Conservation (phyloP, 2,113 vertebrate species). For the Ondatra zibethicus region DNA sequence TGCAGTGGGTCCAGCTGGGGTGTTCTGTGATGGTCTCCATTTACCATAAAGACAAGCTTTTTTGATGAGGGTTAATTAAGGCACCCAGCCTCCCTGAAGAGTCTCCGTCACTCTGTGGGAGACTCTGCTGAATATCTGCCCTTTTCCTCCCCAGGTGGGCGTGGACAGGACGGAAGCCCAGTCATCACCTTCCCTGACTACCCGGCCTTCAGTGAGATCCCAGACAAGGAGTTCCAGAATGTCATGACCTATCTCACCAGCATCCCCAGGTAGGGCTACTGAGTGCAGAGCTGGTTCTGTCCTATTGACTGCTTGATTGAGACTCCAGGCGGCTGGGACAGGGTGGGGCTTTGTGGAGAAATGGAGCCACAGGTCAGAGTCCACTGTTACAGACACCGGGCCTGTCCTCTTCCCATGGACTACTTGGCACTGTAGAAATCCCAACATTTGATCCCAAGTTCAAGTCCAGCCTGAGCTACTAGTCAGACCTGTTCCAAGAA, state of each 20-base stretch:
- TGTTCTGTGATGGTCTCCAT: not conserved
- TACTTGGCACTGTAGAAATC: not conserved
- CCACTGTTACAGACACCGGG: not conserved
- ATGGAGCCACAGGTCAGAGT: not conserved
- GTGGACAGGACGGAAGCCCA: slow-evolving; percentile 95
- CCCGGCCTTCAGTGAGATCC: slow-evolving; percentile 94
- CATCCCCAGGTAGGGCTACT: slow-evolving; percentile 91
- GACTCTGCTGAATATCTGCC: not conserved
- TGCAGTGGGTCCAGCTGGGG: not conserved
- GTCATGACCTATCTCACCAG: slow-evolving; percentile 97
- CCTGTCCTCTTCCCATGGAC: not conserved
- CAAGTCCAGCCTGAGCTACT: not conserved
- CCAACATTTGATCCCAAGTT: not conserved
- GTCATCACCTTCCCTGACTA: slow-evolving; percentile 98
- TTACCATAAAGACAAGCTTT: not conserved
- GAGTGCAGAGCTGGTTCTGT: not conserved
- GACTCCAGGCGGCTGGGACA: not conserved
- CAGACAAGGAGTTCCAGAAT: slow-evolving; percentile 95
- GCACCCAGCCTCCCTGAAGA: fast-evolving
- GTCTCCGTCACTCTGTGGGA: fast-evolving
- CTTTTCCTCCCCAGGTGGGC: slow-evolving; percentile 89
- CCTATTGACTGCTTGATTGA: not conserved
- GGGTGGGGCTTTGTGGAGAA: not conserved
- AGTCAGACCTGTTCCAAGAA: not conserved
- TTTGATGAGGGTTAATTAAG: not conserved